Base-by-base conservation (phyloP, 2,113 vertebrate species). In the Morone saxatilis region DNA sequence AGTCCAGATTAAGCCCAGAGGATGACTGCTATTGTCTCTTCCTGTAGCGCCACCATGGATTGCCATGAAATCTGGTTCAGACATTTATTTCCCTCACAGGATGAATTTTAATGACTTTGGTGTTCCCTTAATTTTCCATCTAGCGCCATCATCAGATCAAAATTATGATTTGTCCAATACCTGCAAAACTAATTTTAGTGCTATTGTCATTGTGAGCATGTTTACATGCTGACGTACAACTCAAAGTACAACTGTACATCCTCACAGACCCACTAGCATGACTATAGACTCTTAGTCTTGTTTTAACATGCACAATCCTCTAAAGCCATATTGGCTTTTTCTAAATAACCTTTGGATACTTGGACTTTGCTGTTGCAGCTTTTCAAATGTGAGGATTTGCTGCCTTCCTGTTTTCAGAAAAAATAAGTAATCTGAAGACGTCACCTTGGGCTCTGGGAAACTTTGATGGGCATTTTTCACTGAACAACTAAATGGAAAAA, bases 251-350 rank as follows among this genome's bases (percentile, higher is more conserved):
- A 54, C 76, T 65, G 36, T 54, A 19, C 5, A n/a, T 50, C 45
- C 19, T 40, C 36, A 56, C 11, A 9, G 10, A 41, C 8, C 47
- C 20, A 40, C 22, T 20, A 12, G 13, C n/a, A 20, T 5, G 2
- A 5, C n/a, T 3, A 3, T 22, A 25, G 61, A 14, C 14, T 66
- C 48, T 25, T 10, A 13, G 36, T 76, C 36, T 57, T 59, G 53
- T 68, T 78, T 50, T 59, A 78, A 78, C 65, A 60, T 38, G 25
- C 31, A n/a, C 13, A 22, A 60, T 60, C 65, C 20, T 60, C 56
- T 22, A 4, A 41, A 19, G 65, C 36, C 43, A 25, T 69, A 36
- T 17, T 53, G 31, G 31, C n/a, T 78, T 51, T 61, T 3, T 68
- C 22, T 11, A 38, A 78, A 68, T 19, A 14, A 47, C 17, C 1